Evolutionary conservation across 92 coral and sea anemone genomes (phyloP).

Genomic region (Palythoa grandis): DNA sequence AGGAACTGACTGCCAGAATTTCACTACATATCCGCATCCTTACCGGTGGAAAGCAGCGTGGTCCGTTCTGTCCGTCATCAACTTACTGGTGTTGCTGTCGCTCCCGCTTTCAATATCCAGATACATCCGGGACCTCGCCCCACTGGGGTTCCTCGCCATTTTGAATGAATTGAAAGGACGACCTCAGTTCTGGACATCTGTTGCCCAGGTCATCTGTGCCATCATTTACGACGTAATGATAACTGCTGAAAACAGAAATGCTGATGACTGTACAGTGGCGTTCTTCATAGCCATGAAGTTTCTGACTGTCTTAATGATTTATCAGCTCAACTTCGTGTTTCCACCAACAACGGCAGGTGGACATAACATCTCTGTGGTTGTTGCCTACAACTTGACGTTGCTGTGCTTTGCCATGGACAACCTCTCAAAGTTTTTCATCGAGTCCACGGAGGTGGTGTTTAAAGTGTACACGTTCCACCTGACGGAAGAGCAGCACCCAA

Average conservation of each 20-base stretch:
- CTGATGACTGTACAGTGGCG: not conserved
- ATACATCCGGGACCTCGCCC: not conserved
- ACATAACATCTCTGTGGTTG: not conserved
- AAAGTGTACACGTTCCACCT: conserved; percentile 29
- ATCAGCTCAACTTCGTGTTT: conserved; percentile 21
- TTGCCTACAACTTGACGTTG: conserved; percentile 22
- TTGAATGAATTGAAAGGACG: not conserved
- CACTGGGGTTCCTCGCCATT: not conserved
- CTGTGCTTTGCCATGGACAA: conserved; percentile 35
- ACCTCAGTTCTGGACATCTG: conserved; percentile 43
- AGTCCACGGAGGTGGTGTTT: conserved; percentile 32
- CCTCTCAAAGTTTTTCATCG: conserved; percentile 30
- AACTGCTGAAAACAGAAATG: conserved; percentile 28
- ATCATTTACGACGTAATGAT: conserved; percentile 24
- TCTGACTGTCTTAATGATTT: conserved; percentile 30
- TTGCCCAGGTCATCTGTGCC: conserved; percentile 21
- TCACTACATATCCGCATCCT: conserved; percentile 13
- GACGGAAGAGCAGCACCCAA: not conserved
- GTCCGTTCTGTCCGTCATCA: conserved; percentile 4
- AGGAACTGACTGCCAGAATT: conserved; percentile 33
- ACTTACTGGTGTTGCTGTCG: not conserved
- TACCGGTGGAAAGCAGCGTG: conserved; percentile 25
- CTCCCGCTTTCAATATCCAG: not conserved
- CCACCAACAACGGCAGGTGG: conserved; percentile 20
- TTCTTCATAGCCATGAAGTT: conserved; percentile 28